Conservation (phyloP, 2,113 vertebrate genomes). For the Cyprinus carpio region DNA sequence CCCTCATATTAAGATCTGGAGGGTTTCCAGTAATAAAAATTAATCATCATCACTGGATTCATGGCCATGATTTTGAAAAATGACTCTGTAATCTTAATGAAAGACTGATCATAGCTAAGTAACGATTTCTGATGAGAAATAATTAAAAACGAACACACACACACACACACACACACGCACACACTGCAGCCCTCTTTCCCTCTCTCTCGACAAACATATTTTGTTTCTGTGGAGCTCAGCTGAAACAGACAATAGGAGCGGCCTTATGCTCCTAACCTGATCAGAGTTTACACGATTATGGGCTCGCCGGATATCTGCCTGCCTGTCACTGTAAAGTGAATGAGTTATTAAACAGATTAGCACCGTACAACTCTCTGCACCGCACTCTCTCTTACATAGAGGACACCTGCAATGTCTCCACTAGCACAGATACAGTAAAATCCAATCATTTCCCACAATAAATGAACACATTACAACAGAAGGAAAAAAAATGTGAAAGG, state of each 20-base stretch:
- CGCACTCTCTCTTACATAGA: conserved; percentile 26
- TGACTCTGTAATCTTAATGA: not conserved
- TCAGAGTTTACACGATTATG: conserved; percentile 51
- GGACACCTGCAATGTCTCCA: conserved; percentile 50
- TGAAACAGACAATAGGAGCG: conserved; percentile 8
- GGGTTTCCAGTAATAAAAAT: not conserved
- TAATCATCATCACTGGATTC: not conserved
- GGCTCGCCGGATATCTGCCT: conserved; percentile 41
- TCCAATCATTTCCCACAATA: conserved; percentile 17
- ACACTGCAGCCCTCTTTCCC: not conserved
- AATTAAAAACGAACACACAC: not conserved
- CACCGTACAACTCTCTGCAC: conserved; percentile 24
- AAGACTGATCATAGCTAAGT: not conserved
- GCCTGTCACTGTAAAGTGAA: conserved; percentile 46
- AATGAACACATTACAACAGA: conserved; percentile 23
- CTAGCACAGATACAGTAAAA: conserved; percentile 39
- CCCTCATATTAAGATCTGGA: not conserved
- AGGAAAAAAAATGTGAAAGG: conserved; percentile 12
- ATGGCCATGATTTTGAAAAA: not conserved
- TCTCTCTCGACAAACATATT: not conserved
- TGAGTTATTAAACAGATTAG: conserved; percentile 47
- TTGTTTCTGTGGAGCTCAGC: conserved; percentile 8
- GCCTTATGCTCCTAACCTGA: conserved; percentile 39
- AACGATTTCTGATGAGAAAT: not conserved
- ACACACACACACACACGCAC: not conserved